Evolutionary conservation across 1,140 invertebrate species (phyloP).

Genomic region (Diabrotica virgifera): DNA sequence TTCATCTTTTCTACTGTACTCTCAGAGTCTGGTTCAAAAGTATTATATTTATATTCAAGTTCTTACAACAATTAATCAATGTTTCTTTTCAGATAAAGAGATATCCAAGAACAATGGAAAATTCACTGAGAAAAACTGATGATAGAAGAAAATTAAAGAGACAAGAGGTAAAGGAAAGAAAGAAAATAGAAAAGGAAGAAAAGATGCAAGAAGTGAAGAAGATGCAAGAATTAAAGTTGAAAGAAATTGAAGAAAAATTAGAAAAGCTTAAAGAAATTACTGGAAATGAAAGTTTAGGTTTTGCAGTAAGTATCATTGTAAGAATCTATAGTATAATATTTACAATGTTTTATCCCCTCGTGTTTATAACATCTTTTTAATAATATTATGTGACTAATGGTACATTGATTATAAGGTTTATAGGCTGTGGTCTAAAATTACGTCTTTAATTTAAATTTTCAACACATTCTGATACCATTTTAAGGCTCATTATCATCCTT

Average conservation of each 20-base stretch:
- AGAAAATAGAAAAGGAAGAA: slow-evolving; percentile 76
- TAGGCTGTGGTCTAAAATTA: too few relatives aligned
- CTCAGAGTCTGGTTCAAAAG: too few relatives aligned
- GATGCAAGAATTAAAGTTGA: slow-evolving; percentile 81
- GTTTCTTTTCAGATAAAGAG: slow-evolving; percentile 67
- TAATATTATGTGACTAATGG: too few relatives aligned
- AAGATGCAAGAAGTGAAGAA: slow-evolving; percentile 85
- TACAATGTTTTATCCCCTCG: too few relatives aligned
- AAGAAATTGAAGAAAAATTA: slow-evolving; percentile 89
- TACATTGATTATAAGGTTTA: too few relatives aligned
- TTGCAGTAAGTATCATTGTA: slow-evolving; percentile 52
- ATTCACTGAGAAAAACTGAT: slow-evolving; percentile 78
- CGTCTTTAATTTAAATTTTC: too few relatives aligned
- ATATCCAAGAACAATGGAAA: slow-evolving; percentile 85
- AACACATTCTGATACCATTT: too few relatives aligned
- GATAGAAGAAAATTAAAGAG: slow-evolving; percentile 75
- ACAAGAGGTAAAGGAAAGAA: slow-evolving; percentile 71
- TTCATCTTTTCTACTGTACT: too few relatives aligned
- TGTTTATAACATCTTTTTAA: too few relatives aligned
- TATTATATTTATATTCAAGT: background rate
- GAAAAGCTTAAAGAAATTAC: slow-evolving; percentile 86
- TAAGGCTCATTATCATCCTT: too few relatives aligned
- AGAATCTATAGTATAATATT: too few relatives aligned
- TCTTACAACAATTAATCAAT: slow-evolving; percentile 22
- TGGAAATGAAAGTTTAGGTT: slow-evolving; percentile 66